Evolutionary conservation across 2,113 vertebrate species (phyloP).

Genomic region (Rhea americana): DNA sequence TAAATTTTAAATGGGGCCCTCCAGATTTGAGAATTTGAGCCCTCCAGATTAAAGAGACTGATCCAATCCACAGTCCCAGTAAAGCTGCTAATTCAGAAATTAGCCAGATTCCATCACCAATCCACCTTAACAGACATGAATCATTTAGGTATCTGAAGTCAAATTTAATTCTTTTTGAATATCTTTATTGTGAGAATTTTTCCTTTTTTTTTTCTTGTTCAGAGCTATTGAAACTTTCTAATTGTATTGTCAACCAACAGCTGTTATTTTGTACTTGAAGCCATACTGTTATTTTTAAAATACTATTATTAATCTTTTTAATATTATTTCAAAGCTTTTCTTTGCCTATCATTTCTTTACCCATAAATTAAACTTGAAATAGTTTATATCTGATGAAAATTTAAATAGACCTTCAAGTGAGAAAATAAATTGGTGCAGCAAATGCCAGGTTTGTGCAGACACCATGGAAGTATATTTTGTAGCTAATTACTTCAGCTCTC

Average conservation of each 20-base stretch:
- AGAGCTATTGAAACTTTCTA: not conserved
- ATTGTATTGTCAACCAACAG: not conserved
- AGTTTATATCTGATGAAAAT: not conserved
- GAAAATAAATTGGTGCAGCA: not conserved
- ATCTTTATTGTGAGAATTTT: not conserved
- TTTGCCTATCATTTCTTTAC: not conserved
- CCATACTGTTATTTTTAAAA: not conserved
- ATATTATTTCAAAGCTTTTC: conserved; percentile 38
- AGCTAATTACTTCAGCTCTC: not conserved
- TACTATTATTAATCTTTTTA: not conserved
- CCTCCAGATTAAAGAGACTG: not conserved
- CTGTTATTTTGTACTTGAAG: not conserved
- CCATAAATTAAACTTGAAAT: not conserved
- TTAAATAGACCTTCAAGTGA: not conserved
- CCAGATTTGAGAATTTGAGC: not conserved
- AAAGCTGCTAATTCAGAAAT: not conserved
- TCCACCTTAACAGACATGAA: not conserved
- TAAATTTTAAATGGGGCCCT: not conserved
- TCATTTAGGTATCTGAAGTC: not conserved
- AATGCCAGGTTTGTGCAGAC: not conserved
- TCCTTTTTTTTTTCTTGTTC: not conserved
- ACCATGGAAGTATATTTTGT: not conserved
- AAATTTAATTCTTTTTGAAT: not conserved
- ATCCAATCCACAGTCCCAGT: not conserved
- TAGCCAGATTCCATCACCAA: not conserved